Base-by-base conservation (phyloP, 2,797 vertebrate species). In the Myotis findleyi region DNA sequence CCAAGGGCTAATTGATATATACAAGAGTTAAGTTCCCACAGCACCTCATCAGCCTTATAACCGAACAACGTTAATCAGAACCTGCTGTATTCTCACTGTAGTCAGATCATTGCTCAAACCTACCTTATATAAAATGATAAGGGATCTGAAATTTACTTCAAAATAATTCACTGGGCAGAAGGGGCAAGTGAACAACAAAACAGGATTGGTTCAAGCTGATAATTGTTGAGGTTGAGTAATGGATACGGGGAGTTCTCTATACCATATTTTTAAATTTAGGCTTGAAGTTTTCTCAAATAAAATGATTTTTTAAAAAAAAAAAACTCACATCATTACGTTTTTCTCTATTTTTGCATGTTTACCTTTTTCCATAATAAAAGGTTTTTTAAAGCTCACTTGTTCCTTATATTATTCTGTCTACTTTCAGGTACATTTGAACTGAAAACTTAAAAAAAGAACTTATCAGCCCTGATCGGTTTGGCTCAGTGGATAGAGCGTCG, bases 251-350 rank as follows among this genome's bases (percentile, higher is more conserved):
- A 14, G 17, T 55, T 72, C 47, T 86, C 87, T 44, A 53, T 23
- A 73, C 7, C 64, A 21, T 38, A 17, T 20, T 76, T 57, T 87
- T 49, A 27, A 27, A n/a, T 73, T 91, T 76, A 51, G 36, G 38
- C 64, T 88, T 76, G 57, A 89, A 59, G 25, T 11, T 47, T 89
- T 88, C 68, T 91, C 80, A 93, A 92, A 69, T 66, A 59, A 91
- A 79, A 86, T n/a, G 36, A 0, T 82, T 71, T 92, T 86, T 27
- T 87, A 44, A 44, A 44, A 41, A 41, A 41, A 41, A 41, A 44
- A 89, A 95, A 66, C 21, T 89, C 30, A 41, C 21, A 27, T 62
- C 55, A 72, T 85, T 72, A 72, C 7, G n/a, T 57, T 81, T 72
- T n/a, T 86, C 30, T 80, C 83, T 88, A 7, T 71, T 76, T 94